Conservation (phyloP, 2,113 vertebrate species). For the Enhydra lutris region DNA sequence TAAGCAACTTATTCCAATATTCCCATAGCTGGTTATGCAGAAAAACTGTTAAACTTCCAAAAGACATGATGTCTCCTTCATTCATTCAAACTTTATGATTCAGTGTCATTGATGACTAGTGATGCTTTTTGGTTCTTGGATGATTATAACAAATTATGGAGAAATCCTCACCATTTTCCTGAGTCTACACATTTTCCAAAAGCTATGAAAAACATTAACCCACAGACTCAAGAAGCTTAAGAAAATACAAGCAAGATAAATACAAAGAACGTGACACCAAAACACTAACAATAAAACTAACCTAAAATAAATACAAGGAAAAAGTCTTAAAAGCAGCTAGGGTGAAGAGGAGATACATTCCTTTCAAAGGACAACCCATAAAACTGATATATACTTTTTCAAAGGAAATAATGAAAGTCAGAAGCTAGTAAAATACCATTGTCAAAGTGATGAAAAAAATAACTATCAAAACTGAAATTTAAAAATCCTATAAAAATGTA, state of each 20-base stretch:
- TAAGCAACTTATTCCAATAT: background rate
- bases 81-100: background rate
- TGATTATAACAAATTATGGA: background rate
- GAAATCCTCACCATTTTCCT: background rate
- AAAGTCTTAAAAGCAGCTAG: background rate
- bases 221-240: background rate
- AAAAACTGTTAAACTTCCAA: background rate
- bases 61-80: background rate
- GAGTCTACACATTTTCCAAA: background rate
- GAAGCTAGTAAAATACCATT: background rate
- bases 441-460: background rate
- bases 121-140: background rate
- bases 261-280: background rate
- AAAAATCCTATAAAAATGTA: background rate
- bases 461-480: background rate
- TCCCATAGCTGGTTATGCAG: background rate
- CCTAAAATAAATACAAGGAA: background rate
- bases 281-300: background rate
- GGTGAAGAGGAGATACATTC: background rate
- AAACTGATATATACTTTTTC: background rate
- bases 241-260: background rate
- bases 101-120: background rate
- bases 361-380: background rate
- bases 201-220: background rate
- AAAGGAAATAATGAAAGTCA: background rate